Percentiles rank a stretch among this genome's conserved stretches.
These are phyloP conservation scores for Thymelicus acteon DNA, from an alignment of 2,888 invertebrate genomes.

Conservation along the genomic window DNA sequence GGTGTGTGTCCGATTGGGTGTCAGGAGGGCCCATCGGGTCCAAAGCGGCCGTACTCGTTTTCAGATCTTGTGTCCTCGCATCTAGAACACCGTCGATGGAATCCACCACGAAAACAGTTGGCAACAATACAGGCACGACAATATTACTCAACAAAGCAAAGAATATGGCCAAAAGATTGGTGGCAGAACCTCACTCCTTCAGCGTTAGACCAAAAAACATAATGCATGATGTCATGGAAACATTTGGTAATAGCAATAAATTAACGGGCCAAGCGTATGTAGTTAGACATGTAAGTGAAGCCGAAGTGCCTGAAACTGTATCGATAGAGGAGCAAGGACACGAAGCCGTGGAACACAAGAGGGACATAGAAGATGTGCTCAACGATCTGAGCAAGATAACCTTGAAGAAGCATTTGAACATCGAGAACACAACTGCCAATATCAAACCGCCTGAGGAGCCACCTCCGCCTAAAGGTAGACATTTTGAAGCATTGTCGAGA, in stretches of 20 bases:
- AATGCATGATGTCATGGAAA: constrained; percentile 81
- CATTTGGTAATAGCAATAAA: constrained; percentile 69
- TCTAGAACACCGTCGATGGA: constrained; percentile 73
- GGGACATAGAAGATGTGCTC: constrained; percentile 77
- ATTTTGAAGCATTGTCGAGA: neutral
- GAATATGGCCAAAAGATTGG: constrained; percentile 74
- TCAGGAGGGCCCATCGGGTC: constrained; percentile 86
- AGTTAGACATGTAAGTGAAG: constrained; percentile 71
- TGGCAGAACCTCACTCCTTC: constrained; percentile 73
- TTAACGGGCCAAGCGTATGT: constrained; percentile 66
- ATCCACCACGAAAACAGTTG: constrained; percentile 71
- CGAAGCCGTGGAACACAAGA: constrained; percentile 63
- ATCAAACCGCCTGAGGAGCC: constrained; percentile 73
- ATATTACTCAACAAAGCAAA: constrained; percentile 77
- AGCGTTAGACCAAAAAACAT: constrained; percentile 73
- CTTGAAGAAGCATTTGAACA: constrained; percentile 73
- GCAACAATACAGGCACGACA: constrained; percentile 73
- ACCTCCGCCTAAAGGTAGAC: constrained; percentile 62
- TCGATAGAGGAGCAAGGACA: constrained; percentile 68
- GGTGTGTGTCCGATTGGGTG: constrained; percentile 79
- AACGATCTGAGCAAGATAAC: constrained; percentile 78
- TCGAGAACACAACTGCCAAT: constrained; percentile 78
- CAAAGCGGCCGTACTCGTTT: constrained; percentile 87
- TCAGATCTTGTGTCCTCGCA: constrained; percentile 87
- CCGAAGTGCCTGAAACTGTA: constrained; percentile 60